Evolutionary conservation across 2,113 vertebrate genomes (phyloP).

Genomic region (Anolis carolinensis): DNA sequence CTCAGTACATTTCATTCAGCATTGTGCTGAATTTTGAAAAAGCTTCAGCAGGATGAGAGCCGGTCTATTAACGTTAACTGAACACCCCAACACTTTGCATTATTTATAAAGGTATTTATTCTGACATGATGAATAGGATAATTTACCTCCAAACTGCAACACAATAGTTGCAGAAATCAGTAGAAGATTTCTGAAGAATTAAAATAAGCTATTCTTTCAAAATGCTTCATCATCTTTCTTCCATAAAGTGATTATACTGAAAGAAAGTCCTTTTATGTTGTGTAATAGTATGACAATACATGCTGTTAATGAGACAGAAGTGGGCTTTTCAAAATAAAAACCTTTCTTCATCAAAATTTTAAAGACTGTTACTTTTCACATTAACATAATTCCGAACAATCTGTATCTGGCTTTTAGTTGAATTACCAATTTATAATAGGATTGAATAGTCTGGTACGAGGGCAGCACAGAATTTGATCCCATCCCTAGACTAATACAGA

Average conservation of each 20-base stretch:
- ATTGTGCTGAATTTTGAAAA: constrained; percentile 37
- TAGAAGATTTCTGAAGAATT: constrained; percentile 61
- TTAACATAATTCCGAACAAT: constrained; percentile 18
- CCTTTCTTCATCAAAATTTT: constrained; percentile 58
- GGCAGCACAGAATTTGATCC: not conserved
- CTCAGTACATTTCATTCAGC: too few relatives aligned
- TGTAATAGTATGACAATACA: constrained; percentile 38
- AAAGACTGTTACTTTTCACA: constrained; percentile 14
- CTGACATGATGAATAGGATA: constrained; percentile 71
- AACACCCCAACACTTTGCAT: constrained; percentile 54
- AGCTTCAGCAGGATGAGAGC: constrained; percentile 54
- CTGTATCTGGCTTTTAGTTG: constrained; percentile 23
- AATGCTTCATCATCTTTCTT: constrained; percentile 62
- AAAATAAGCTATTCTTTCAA: constrained; percentile 62
- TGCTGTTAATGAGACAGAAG: constrained; percentile 49
- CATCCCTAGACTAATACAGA: not conserved
- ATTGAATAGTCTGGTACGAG: not conserved
- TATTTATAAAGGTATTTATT: constrained; percentile 70
- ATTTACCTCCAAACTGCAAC: constrained; percentile 72
- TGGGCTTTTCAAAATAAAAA: constrained; percentile 41
- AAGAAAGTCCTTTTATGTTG: constrained; percentile 59
- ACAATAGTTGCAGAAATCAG: constrained; percentile 43
- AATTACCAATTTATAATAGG: constrained; percentile 23
- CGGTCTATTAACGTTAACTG: constrained; percentile 36
- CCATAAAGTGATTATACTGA: constrained; percentile 48